These are phyloP conservation scores for Drosophila greeni DNA, from an alignment of 2,888 invertebrate species.

Conservation along the genomic window DNA sequence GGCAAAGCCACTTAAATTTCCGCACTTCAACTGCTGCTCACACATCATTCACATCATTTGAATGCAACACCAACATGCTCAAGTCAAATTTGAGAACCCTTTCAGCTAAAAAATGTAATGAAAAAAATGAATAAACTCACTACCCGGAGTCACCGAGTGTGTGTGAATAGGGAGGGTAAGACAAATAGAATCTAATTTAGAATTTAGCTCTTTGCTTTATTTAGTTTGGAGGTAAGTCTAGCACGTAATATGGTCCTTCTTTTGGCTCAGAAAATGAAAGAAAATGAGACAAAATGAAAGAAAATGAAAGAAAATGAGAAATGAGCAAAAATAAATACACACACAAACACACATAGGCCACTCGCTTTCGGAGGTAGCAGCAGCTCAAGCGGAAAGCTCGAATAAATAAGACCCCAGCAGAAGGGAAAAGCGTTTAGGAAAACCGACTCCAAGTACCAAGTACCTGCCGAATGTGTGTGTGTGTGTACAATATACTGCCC, in stretches of 20 bases:
- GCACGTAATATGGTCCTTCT: conserved; percentile 29
- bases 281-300: conserved; percentile 58
- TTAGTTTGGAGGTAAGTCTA: conserved; percentile 44
- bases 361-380: conserved; percentile 39
- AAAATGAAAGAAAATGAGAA: conserved; percentile 61
- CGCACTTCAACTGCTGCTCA: conserved; percentile 14
- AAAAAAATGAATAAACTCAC: conserved; percentile 27
- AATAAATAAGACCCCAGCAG: conserved; percentile 49
- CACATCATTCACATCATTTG: conserved; percentile 28
- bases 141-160: background rate
- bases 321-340: conserved; percentile 51
- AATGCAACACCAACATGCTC: conserved; percentile 3
- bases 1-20: conserved; percentile 8
- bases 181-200: conserved; percentile 60
- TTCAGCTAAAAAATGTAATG: conserved; percentile 7
- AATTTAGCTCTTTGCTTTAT: conserved; percentile 47
- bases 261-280: conserved; percentile 35
- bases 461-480: conserved; percentile 19
- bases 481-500: conserved; percentile 51
- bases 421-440: conserved; percentile 23
- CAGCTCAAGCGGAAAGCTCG: conserved; percentile 45
- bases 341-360: conserved; percentile 38
- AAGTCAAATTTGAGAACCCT: conserved; percentile 20
- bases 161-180: conserved; percentile 6
- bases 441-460: conserved; percentile 22